These are phyloP conservation scores for Martes martes DNA, from an alignment of 2,113 vertebrate genomes.

Conservation along the genomic window DNA sequence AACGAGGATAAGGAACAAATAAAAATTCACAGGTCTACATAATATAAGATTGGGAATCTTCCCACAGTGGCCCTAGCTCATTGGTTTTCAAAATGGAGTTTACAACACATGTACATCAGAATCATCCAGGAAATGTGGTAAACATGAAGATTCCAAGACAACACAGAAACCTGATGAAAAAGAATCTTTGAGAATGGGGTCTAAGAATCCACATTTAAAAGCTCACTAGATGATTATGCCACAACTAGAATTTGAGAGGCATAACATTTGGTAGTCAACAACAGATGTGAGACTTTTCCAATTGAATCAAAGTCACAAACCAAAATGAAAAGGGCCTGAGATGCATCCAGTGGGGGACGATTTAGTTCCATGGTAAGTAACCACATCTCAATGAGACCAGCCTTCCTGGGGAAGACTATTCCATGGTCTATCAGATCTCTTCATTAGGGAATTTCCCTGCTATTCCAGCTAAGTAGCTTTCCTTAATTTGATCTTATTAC, in stretches of 20 bases:
- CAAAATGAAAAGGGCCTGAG: slow-evolving; percentile 61
- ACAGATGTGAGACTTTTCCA: slow-evolving; percentile 63
- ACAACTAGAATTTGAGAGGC: slow-evolving; percentile 36
- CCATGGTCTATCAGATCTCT: slow-evolving; percentile 69
- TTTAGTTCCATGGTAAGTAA: slow-evolving; percentile 70
- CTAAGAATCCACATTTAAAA: slow-evolving; percentile 13
- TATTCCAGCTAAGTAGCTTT: slow-evolving; percentile 73
- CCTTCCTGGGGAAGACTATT: slow-evolving; percentile 70
- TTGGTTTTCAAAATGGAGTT: slow-evolving; percentile 7
- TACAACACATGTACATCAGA: neutral
- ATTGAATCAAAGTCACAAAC: slow-evolving; percentile 67
- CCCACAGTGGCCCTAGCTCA: neutral
- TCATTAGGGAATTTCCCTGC: slow-evolving; percentile 72
- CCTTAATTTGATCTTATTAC: slow-evolving; percentile 69
- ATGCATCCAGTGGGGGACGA: slow-evolving; percentile 59
- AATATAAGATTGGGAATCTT: neutral
- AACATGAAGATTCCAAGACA: neutral
- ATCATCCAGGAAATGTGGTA: neutral
- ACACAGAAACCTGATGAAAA: neutral
- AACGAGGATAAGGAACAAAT: neutral
- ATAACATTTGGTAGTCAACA: slow-evolving; percentile 45
- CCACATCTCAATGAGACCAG: slow-evolving; percentile 63
- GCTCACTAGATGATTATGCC: neutral
- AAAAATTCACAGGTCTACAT: neutral
- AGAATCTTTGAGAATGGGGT: neutral